Base-by-base conservation (phyloP, 1,140 invertebrate species). In the Aphidius ervi region DNA sequence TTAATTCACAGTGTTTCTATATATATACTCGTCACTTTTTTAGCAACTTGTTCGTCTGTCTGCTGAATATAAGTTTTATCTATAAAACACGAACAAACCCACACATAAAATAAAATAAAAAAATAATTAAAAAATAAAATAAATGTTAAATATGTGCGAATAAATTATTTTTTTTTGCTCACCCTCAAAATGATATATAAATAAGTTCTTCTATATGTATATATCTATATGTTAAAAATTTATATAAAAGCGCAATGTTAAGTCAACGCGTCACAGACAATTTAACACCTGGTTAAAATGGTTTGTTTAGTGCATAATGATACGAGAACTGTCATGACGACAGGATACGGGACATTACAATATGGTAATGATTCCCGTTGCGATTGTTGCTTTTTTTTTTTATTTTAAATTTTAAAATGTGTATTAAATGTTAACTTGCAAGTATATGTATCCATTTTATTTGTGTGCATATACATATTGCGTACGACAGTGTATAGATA, bases 201-300 rank as follows among this genome's bases (percentile, higher is more conserved):
- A n/a, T 31, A 16, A 16, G 16, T 16, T 16, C 16, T 16, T 16
- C 16, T 16, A 16, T 16, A 16, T 16, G 16, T 16, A 16, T 16
- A 16, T 16, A 16, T 16, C 16, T 16, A 16, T 16, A 16, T 16
- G 16, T 16, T 16, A 16, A 16, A 16, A 16, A 31, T 31, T 31
- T 31, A 31, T 31, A 31, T 31, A 31, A 31, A 31, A 31, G 23
- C 9, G 56, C 37, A 47, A 72, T 67, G 68, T 56, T 60, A 31
- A 31, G 23, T 56, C 49, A 58, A 56, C 66, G 70, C 74, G 77
- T 79, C 76, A 78, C 77, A 77, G 74, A 74, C 77, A 79, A 79
- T 79, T 78, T 75, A 78, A 78, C 77, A 79, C 77, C 76, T 79
- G 76, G 72, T 66, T 68, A 75, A 76, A 79, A 77, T 77, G 77